Percentiles rank a stretch among this genome's conserved stretches.
Evolutionary conservation across 2,888 invertebrate genomes (phyloP).

Genomic region (Apamea crenata): DNA sequence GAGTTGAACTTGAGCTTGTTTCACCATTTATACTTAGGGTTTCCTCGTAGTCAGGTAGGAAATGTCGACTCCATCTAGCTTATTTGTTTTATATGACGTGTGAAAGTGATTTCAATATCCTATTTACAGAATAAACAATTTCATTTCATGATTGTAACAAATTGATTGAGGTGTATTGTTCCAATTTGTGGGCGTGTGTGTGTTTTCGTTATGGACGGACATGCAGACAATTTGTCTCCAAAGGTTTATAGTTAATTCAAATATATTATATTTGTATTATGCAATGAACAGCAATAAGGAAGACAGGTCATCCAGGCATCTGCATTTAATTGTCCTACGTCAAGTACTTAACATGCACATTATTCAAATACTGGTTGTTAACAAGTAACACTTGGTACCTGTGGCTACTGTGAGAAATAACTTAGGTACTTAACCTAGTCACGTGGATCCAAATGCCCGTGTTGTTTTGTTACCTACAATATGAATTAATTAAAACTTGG

Average conservation of each 20-base stretch:
- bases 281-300: conserved; percentile 58
- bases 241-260: conserved; percentile 31
- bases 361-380: conserved; percentile 51
- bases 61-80: neutral
- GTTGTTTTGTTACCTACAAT: neutral
- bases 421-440: conserved; percentile 14
- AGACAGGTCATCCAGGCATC: conserved; percentile 53
- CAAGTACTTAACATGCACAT: conserved; percentile 40
- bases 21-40: neutral
- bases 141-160: neutral
- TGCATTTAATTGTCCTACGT: conserved; percentile 51
- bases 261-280: too few species aligned
- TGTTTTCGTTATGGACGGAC: neutral
- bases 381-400: conserved; percentile 22
- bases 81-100: neutral
- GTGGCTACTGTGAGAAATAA: conserved; percentile 29
- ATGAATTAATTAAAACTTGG: conserved; percentile 5
- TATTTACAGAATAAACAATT: neutral
- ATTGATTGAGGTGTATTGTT: neutral
- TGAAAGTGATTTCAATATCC: neutral
- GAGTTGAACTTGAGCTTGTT: neutral
- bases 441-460: conserved; percentile 11
- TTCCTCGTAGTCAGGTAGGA: neutral
- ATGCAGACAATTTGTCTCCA: conserved; percentile 18
- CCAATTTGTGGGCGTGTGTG: neutral